Evolutionary conservation across 2,888 invertebrate species (phyloP), one percentile per base, ranked within the genome.

Genomic region (Antheraea assamensis): DNA sequence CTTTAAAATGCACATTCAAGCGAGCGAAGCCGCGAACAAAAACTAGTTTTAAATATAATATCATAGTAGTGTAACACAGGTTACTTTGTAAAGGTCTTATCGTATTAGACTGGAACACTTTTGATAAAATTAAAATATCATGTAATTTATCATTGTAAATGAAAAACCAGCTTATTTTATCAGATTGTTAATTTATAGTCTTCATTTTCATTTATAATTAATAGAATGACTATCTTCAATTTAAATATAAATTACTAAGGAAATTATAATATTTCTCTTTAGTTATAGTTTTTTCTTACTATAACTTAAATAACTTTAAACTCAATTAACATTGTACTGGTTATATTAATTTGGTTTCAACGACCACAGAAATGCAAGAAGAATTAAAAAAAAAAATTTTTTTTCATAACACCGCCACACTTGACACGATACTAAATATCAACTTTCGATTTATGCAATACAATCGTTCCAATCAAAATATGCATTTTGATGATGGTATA

Each of bases 21-120:
- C 7, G 42, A 42, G 42, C 42, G 42, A 42, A 42, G 42, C 13
- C 42, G 42, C 10, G 42, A 42, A 42, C 42, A 42, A 42, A 42
- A 42, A 42, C 42, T 42, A 42, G 42, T 42, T 13, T 42, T 1
- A 42, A 42, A 42, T 42, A 42, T 42, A 7, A 42, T 2, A 42
- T 0, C 13, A 42, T 49, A 19, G 49, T 49, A 49, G 49, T n/a
- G n/a, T 42, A 42, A 42, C 42, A 13, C 13, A 13, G 42, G 8
- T 61, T 61, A 15, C 10, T 19, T 61, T 61, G 3, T 61, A 24
- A 13, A 13, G 24, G 8, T 7, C 27, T 61, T 61, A 61, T 27
- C 27, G 88, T 76, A 80, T 77, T 77, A 73, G 78, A 13, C 74
- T 77, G 78, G 74, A 76, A 77, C 78, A 74, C 74, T 77, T 30